A percentile compares a stretch with the other conserved stretches of the same genome.
Evolutionary conservation across 2,113 vertebrate genomes (phyloP).

Genomic region (Chroicocephalus ridibundus): DNA sequence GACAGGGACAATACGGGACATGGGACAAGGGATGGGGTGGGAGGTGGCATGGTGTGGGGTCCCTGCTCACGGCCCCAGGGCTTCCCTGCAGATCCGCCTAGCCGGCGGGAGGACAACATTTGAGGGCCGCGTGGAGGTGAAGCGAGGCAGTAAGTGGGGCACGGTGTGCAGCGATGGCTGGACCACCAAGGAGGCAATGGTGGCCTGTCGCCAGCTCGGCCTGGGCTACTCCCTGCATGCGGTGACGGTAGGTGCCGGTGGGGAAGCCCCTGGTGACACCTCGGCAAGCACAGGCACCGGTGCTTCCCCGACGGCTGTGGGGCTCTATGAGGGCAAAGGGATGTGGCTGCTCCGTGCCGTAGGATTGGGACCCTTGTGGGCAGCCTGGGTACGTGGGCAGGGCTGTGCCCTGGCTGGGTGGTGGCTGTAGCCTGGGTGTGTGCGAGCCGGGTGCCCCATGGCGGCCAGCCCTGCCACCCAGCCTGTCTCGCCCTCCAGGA

Average conservation of each 20-base stretch:
- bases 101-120: slow-evolving; percentile 78
- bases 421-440: background rate
- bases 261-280: background rate
- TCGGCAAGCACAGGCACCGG: rapidly evolving
- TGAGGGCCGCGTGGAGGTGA: slow-evolving; percentile 87
- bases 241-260: slow-evolving; percentile 79
- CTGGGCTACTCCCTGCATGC: slow-evolving; percentile 88
- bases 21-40: no score
- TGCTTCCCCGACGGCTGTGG: rapidly evolving
- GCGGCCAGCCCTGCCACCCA: background rate
- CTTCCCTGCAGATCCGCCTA: slow-evolving; percentile 81
- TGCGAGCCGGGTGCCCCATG: rapidly evolving
- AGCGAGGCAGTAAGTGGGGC: slow-evolving; percentile 84
- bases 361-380: background rate
- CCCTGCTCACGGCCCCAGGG: slow-evolving; percentile 74
- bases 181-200: slow-evolving; percentile 87
- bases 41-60: background rate
- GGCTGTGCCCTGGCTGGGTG: background rate
- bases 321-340: background rate
- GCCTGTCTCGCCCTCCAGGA: slow-evolving; percentile 74
- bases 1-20: rapidly evolving
- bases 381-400: rapidly evolving
- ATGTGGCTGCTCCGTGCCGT: rapidly evolving
- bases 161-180: slow-evolving; percentile 86
- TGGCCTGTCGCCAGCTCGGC: slow-evolving; percentile 87